phyloP scores from a whole-genome alignment of 2,888 invertebrate genomes.

The Strigamia transsilvanica region DNA sequence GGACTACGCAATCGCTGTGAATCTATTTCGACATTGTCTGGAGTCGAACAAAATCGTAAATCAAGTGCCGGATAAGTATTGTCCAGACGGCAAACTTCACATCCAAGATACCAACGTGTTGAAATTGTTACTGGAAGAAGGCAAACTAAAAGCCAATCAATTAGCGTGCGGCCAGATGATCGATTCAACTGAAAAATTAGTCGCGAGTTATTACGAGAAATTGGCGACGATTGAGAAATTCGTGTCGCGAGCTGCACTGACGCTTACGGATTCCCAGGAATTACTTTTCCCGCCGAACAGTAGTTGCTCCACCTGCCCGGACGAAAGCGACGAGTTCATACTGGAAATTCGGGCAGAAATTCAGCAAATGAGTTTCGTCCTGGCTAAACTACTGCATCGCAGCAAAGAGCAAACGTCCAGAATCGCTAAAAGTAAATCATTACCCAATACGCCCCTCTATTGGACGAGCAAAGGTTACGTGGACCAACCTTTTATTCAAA shows the following conservation, averaged over 20 bases:
- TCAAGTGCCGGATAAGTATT: neutral
- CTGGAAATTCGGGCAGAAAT: neutral
- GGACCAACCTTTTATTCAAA: conserved; percentile 3
- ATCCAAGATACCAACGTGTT: neutral
- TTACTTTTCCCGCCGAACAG: neutral
- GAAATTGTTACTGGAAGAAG: neutral
- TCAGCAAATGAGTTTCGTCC: neutral
- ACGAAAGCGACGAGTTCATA: neutral
- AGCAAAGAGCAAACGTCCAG: neutral
- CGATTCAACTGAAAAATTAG: neutral
- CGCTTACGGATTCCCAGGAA: conserved; percentile 34
- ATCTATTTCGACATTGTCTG: neutral
- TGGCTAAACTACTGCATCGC: neutral
- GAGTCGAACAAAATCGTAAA: neutral
- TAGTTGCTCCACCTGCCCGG: too few species aligned
- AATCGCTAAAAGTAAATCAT: neutral
- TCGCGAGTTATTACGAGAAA: neutral
- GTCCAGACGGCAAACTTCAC: neutral
- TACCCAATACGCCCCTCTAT: neutral
- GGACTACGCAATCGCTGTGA: neutral
- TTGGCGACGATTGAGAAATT: neutral
- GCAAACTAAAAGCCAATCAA: conserved; percentile 2
- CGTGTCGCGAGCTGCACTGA: neutral
- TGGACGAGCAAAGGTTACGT: conserved; percentile 24
- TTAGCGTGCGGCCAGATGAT: neutral